Conservation (phyloP, 2,797 vertebrate genomes). For the Thalassophryne amazonica region DNA sequence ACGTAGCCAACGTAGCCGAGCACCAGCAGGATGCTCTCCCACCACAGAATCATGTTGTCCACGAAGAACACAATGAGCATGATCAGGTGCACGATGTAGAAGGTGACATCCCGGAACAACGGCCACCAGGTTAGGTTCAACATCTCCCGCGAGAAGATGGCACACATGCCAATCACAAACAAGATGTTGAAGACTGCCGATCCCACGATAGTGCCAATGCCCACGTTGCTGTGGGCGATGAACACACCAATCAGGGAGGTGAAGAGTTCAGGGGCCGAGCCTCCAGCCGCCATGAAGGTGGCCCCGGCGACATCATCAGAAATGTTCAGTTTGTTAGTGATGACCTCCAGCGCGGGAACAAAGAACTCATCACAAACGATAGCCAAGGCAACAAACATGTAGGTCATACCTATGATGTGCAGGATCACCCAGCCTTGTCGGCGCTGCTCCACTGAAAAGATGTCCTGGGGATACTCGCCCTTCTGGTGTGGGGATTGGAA, state of each 20-base stretch:
- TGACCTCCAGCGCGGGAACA: slow-evolving; percentile 87
- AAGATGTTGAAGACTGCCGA: slow-evolving; percentile 95
- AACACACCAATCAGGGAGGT: slow-evolving; percentile 93
- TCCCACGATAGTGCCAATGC: slow-evolving; percentile 93
- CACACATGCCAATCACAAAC: slow-evolving; percentile 93
- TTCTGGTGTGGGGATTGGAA: slow-evolving; percentile 57
- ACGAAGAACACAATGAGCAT: slow-evolving; percentile 76
- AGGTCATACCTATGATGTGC: slow-evolving; percentile 87
- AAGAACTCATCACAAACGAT: slow-evolving; percentile 95
- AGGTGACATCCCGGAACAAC: slow-evolving; percentile 88
- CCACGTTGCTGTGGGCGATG: slow-evolving; percentile 91
- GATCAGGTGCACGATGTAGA: slow-evolving; percentile 85
- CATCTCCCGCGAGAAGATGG: slow-evolving; percentile 88
- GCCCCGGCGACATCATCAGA: slow-evolving; percentile 93
- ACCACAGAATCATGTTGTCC: slow-evolving; percentile 83
- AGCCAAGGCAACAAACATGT: slow-evolving; percentile 90
- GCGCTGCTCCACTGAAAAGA: slow-evolving; percentile 87
- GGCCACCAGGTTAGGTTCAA: slow-evolving; percentile 94
- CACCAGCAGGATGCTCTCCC: slow-evolving; percentile 87
- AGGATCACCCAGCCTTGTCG: slow-evolving; percentile 84
- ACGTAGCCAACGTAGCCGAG: slow-evolving; percentile 85
- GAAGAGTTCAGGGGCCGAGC: slow-evolving; percentile 93
- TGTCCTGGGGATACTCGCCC: slow-evolving; percentile 84
- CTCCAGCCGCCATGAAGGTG: slow-evolving; percentile 94
- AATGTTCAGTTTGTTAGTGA: slow-evolving; percentile 84